phyloP scores from a whole-genome alignment of 2,113 vertebrate species.

The Campylomormyrus tamandua region DNA sequence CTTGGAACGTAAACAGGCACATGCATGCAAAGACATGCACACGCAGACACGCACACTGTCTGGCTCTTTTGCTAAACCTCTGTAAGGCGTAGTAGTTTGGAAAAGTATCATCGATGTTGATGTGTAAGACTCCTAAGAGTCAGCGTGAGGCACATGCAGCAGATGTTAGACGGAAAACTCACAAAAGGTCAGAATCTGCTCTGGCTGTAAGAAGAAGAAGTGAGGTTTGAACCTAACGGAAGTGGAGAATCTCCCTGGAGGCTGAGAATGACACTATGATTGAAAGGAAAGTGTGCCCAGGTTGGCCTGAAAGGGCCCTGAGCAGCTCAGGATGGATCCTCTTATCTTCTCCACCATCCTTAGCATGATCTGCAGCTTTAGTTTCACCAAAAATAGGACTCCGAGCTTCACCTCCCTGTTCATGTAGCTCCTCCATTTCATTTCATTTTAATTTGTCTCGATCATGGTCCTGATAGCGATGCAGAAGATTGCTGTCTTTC shows the following conservation, averaged over 20 bases:
- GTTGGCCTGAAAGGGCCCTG: not conserved
- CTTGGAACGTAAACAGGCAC: not conserved
- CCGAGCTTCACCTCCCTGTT: not conserved
- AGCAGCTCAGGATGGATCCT: too few relatives aligned
- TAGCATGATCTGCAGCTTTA: not conserved
- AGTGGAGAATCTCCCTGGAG: not conserved
- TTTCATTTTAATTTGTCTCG: not conserved
- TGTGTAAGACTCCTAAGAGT: not conserved
- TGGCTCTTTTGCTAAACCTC: not conserved
- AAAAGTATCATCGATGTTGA: not conserved
- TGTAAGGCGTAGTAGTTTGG: not conserved
- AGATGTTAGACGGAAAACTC: not conserved
- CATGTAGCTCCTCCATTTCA: not conserved
- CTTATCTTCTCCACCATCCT: not conserved
- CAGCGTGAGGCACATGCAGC: not conserved
- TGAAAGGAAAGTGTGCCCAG: not conserved
- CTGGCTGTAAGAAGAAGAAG: constrained; percentile 5
- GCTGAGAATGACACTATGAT: not conserved
- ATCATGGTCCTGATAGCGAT: not conserved
- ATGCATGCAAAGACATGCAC: not conserved
- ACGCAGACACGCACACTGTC: not conserved
- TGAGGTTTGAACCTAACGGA: not conserved
- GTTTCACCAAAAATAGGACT: not conserved
- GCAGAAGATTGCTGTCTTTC: not conserved
- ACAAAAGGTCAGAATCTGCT: not conserved